Evolutionary conservation across 2,888 invertebrate species (phyloP), one percentile per base, ranked within the genome.

Genomic region (Oscheius sp.): DNA sequence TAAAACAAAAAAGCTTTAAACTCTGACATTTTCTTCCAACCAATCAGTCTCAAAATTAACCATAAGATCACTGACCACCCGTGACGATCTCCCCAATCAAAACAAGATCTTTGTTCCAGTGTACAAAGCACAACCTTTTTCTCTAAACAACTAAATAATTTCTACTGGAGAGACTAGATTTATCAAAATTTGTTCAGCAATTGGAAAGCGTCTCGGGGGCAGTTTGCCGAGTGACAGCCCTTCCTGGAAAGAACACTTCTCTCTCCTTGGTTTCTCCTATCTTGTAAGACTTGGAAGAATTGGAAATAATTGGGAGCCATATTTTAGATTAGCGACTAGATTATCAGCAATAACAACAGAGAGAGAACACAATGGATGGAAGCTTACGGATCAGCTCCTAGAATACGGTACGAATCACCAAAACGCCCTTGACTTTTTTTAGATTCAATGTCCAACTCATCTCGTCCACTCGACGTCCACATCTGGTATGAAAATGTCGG

Each of bases 401-500:
- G 85, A 86, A 71, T 85, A 85, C 65, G 83, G 83, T 83, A 69
- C 4, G 15, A 29, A 29, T 48, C 25, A 3, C n/a, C n/a, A n/a
- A n/a, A n/a, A n/a, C n/a, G n/a, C n/a, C n/a, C n/a, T n/a, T n/a
- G n/a, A n/a, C n/a, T 39, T 39, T 37, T 12, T 74, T 52, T 69
- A 78, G 78, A 74, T 6, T 50, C 57, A 4, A 64, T 69, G 45
- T 72, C 76, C 57, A 74, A 73, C 65, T 37, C 74, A 0, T 72
- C 75, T 10, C 74, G 73, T 1, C 82, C 85, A 0, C 67, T 82
- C 12, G 85, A 85, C 73, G 71, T 84, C 31, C 83, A 84, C 68
- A 77, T 86, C 57, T 86, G 80, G 79, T 86, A 74, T 61, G 79
- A 79, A 29, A 68, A 81, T 0, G 53, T 73, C 0, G 34, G 61